Evolutionary conservation across 2,888 invertebrate genomes (phyloP).

Genomic region (Eupithecia abbreviata): DNA sequence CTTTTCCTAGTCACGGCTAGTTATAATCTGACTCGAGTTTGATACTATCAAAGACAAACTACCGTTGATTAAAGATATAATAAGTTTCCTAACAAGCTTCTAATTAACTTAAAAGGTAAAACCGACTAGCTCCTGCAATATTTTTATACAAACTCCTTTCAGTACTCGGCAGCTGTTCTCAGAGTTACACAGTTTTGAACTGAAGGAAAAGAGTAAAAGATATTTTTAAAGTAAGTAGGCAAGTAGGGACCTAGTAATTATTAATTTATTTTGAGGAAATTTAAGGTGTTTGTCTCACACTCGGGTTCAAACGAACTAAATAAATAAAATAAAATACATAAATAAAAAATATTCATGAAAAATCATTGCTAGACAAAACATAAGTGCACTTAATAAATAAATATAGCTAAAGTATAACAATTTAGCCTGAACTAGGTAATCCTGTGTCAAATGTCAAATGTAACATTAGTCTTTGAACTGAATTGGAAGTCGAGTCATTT

Average conservation of each 20-base stretch:
- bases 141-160: constrained; percentile 15
- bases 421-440: too few species aligned
- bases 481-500: too few species aligned
- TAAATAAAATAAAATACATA: too few species aligned
- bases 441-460: too few species aligned
- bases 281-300: background rate
- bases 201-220: background rate
- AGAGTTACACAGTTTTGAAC: constrained; percentile 5
- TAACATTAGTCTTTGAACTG: too few species aligned
- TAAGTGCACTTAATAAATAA: too few species aligned
- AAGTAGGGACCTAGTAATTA: background rate
- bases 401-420: too few species aligned
- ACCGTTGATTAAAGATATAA: constrained; percentile 17
- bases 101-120: constrained; percentile 23
- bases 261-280: background rate
- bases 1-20: background rate
- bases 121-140: background rate
- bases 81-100: constrained; percentile 13
- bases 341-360: too few species aligned
- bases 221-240: background rate
- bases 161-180: background rate
- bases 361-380: too few species aligned
- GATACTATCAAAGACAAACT: constrained; percentile 7
- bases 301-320: too few species aligned
- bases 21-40: background rate